A percentile compares a stretch with the other conserved stretches of the same genome.
phyloP scores from a whole-genome alignment of 2,797 vertebrate genomes.

The Tragopan temminckii region DNA sequence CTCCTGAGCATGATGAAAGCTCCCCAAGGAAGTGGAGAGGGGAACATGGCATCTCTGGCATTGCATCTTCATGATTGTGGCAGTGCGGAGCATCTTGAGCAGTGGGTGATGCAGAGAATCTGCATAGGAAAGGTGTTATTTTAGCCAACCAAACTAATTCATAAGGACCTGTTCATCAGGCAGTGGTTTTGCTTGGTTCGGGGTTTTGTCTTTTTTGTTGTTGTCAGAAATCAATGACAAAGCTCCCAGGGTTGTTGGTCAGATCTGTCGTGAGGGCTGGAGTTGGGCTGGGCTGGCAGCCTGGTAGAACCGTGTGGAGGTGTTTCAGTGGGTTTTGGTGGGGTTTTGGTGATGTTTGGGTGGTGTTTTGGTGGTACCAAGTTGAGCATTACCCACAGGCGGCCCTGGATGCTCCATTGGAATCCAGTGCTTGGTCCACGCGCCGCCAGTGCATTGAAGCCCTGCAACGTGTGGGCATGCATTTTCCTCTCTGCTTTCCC shows the following conservation, averaged over 20 bases:
- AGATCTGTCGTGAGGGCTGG: neutral
- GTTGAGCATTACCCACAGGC: fast-evolving
- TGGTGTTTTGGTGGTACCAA: neutral
- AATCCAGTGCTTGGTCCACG: fast-evolving
- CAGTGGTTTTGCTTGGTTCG: neutral
- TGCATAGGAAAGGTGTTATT: fast-evolving
- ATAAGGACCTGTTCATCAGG: fast-evolving
- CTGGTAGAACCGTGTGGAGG: neutral
- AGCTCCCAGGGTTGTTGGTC: neutral
- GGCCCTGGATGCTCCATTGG: neutral
- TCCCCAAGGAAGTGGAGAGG: neutral
- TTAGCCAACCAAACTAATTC: neutral
- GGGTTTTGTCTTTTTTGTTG: neutral
- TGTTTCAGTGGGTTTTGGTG: fast-evolving
- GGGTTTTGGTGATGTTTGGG: fast-evolving
- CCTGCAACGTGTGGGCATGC: fast-evolving
- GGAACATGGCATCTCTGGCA: fast-evolving
- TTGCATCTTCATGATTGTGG: fast-evolving
- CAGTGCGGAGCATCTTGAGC: neutral
- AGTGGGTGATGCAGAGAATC: fast-evolving
- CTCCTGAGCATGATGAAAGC: neutral
- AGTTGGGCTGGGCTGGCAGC: neutral
- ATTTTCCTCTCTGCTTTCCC: neutral
- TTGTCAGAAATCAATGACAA: neutral
- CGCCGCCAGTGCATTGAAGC: fast-evolving